Conservation (phyloP, 2,888 invertebrate species). For the Spilosoma lubricipeda region DNA sequence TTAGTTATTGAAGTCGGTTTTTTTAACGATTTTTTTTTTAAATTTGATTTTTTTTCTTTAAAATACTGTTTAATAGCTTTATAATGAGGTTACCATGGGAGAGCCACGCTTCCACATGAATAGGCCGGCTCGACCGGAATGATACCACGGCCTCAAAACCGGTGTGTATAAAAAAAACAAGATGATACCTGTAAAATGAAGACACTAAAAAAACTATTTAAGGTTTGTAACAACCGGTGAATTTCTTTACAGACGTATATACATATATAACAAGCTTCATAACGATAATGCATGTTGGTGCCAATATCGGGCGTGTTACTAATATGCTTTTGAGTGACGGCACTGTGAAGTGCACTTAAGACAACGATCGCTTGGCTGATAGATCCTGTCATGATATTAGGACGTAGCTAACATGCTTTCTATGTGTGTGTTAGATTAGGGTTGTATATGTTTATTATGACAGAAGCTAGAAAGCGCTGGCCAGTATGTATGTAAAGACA, state of each 20-base stretch:
- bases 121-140: no score
- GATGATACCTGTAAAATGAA: neutral
- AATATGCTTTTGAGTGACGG: constrained; percentile 63
- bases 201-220: neutral
- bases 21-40: no score
- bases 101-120: no score
- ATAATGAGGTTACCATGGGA: no score
- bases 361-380: constrained; percentile 57
- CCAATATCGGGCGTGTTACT: constrained; percentile 60
- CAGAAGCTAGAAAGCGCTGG: neutral
- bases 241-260: neutral
- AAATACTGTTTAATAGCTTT: no score
- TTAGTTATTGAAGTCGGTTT: no score
- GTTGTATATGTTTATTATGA: neutral
- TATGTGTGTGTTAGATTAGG: neutral
- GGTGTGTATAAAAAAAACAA: no score
- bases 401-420: constrained; percentile 24
- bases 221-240: neutral
- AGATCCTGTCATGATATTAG: constrained; percentile 57
- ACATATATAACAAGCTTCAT: constrained; percentile 23
- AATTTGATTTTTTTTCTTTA: no score
- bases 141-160: no score
- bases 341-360: constrained; percentile 69
- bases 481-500: neutral
- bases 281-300: constrained; percentile 45